phyloP scores from a whole-genome alignment of 2,113 vertebrate genomes.

The Bos javanicus region DNA sequence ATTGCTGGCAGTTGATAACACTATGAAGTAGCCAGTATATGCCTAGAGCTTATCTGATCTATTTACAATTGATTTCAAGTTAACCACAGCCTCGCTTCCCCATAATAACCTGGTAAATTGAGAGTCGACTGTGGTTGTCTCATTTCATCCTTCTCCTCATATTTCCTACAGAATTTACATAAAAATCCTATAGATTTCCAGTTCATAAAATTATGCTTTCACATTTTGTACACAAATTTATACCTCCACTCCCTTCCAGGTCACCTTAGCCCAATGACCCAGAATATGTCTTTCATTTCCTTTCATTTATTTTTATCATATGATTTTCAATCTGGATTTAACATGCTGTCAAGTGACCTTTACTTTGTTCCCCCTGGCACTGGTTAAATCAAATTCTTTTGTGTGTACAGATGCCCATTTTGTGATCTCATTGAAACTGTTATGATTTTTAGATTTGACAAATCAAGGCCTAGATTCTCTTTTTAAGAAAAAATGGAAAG shows the following conservation, averaged over 20 bases:
- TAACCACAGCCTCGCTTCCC: neutral
- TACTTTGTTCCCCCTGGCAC: neutral
- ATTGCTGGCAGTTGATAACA: neutral
- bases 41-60: neutral
- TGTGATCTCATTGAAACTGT: neutral
- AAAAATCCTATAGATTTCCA: constrained; percentile 32
- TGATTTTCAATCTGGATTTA: constrained; percentile 55
- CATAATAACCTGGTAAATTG: constrained; percentile 15
- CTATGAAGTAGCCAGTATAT: neutral
- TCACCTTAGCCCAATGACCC: constrained; percentile 31
- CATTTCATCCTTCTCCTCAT: constrained; percentile 40
- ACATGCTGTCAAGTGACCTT: constrained; percentile 43
- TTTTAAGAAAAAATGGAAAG: neutral
- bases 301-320: constrained; percentile 58
- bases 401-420: neutral
- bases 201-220: constrained; percentile 45
- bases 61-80: neutral
- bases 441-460: neutral
- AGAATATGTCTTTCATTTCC: constrained; percentile 57
- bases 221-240: neutral
- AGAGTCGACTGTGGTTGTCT: neutral
- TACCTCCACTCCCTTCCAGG: neutral
- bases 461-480: neutral
- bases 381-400: constrained; percentile 16
- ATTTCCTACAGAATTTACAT: constrained; percentile 53